Base-by-base conservation (phyloP, 2,888 invertebrate genomes). In the Drosophila paucipuncta region DNA sequence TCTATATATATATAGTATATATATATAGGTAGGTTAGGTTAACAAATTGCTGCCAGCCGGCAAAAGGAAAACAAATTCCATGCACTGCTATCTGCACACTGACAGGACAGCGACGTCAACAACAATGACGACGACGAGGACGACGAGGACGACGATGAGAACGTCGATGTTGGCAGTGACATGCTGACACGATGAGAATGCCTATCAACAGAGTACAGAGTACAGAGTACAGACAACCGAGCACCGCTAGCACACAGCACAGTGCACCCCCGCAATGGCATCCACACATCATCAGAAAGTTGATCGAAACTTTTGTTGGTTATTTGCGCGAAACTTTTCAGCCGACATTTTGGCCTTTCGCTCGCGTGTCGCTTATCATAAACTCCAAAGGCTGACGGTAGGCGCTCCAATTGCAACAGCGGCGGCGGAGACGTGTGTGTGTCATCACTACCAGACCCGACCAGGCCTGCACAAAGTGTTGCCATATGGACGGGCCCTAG, bases 291-390 rank as follows among this genome's bases (percentile, higher is more conserved):
- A 73, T 68, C 73, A 80, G 60, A 82, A 68, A 68, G 50, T 74
- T 62, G 58, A 61, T 39, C 49, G 64, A 67, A 75, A 79, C 86
- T 77, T 47, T 74, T 90, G 87, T 85, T 89, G 91, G 89, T 85
- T 90, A 18, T 90, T 72, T 60, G 72, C 58, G 43, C 58, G 22
- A 58, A 65, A 65, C 70, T 70, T 69, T 70, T 63, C 59, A 57
- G 53, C 55, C 55, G 65, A 50, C 47, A 31, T 67, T 68, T 68
- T 73, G 73, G 83, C 76, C 86, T 83, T 75, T 68, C 74, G 71
- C 73, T 90, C 66, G 90, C 90, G 91, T 90, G 90, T 76, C 89
- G 89, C 79, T 81, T 86, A 86, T 85, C 91, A 91, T 90, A 90
- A 91, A 90, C 75, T 75, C 76, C 68, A 76, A 76, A 59, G 75